Evolutionary conservation across 2,113 vertebrate species (phyloP).

Genomic region (Tenrec ecaudatus): DNA sequence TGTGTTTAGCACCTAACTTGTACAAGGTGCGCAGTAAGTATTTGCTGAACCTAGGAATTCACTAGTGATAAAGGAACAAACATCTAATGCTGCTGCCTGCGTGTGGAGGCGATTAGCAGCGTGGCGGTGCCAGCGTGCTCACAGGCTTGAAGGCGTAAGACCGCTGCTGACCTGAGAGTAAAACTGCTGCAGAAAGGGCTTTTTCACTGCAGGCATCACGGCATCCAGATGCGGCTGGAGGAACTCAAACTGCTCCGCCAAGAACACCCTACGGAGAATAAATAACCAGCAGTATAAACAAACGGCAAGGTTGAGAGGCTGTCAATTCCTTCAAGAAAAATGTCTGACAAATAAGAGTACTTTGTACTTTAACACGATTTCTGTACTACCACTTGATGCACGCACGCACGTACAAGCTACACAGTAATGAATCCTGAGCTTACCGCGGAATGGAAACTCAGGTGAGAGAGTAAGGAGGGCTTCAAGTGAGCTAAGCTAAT

Average conservation of each 20-base stretch:
- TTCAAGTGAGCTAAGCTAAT: not conserved
- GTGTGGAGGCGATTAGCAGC: not conserved
- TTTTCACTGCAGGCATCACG: conserved; percentile 98
- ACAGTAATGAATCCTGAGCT: not conserved
- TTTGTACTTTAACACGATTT: conserved; percentile 9
- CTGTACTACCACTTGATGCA: not conserved
- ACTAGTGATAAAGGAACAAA: not conserved
- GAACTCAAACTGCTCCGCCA: conserved; percentile 98
- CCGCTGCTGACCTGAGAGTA: conserved; percentile 95
- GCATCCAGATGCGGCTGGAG: conserved; percentile 97
- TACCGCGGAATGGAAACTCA: not conserved
- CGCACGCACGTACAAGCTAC: not conserved
- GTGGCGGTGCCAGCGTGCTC: not conserved
- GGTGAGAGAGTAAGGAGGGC: not conserved
- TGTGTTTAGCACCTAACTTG: not conserved
- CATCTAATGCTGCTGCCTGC: not conserved
- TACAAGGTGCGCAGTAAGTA: not conserved
- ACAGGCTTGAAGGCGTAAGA: not conserved
- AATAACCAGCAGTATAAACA: conserved; percentile 65
- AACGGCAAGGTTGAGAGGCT: not conserved
- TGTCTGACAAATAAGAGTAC: conserved; percentile 36
- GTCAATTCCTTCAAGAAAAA: not conserved
- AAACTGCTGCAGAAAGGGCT: conserved; percentile 99
- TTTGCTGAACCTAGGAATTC: not conserved
- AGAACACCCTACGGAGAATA: conserved; percentile 91